Base-by-base conservation (phyloP, 2,888 invertebrate species). In the Drosophila putrida region DNA sequence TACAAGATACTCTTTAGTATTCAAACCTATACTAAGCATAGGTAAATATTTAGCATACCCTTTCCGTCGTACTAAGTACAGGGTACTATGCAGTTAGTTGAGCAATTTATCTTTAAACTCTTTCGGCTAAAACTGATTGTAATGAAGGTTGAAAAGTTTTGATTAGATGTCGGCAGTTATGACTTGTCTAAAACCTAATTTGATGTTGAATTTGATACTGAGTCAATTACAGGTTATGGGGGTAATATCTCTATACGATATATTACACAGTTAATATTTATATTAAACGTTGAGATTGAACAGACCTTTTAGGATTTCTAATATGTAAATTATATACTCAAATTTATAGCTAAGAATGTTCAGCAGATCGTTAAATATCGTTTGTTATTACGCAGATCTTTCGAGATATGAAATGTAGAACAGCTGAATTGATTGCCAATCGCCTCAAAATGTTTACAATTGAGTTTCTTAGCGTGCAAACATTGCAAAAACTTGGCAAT, bases 201-300 rank as follows among this genome's bases (percentile, higher is more conserved):
- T 49, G 11, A 38, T 38, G 54, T 38, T 46, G 2, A 6, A 3
- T 50, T 8, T 15, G 27, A 5, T 39, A 67, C 38, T 35, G 25
- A 43, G 65, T 60, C 71, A 66, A 57, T 11, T 31, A 9, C n/a
- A 9, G 1, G n/a, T n/a, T 47, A 38, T n/a, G 27, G 25, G 44
- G 8, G 10, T 46, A 57, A 28, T 47, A 38, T 44, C 8, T n/a
- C 10, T 4, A 4, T 0, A 3, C 11, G 25, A 50, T 41, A 13
- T 27, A 28, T 51, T 39, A 39, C 6, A 4, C 6, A 15, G 10
- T 0, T 39, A 11, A 20, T 53, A 31, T 39, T 15, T 39, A 0
- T 6, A 39, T 39, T 51, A 0, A 4, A 4, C 6, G 4, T 8
- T 9, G 2, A 8, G 4, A 10, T 11, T 10, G 2, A 36, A 4